Base-by-base conservation (phyloP, 64 coral and sea anemone genomes). In the Porites lutea region DNA sequence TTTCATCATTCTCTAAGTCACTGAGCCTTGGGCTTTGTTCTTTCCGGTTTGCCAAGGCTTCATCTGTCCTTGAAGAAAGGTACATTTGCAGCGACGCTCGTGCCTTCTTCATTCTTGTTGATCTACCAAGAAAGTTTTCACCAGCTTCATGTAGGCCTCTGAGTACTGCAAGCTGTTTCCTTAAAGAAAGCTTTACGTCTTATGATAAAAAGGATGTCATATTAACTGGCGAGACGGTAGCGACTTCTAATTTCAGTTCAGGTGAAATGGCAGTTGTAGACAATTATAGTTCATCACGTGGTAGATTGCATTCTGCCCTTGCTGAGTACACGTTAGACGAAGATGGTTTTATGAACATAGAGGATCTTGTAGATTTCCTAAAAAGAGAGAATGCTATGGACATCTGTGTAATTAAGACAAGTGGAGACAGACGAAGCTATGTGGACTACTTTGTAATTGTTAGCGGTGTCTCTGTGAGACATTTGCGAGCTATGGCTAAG, bases 391-490 rank as follows among this genome's bases (percentile, higher is more conserved):
- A 75, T 52, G 97, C 90, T 2, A 82, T 94, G 37, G 94, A 99
- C 88, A 90, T 99, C 65, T 99, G 94, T 92, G 88, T 96, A 18
- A 94, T 99, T 53, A 65, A 90, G 72, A 92, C 97, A 10, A 88
- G 91, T 51, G 94, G 92, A 55, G 89, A 85, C 44, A 90, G 91
- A 49, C 87, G 77, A 74, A 86, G 69, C 68, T 99, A 99, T 94
- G 97, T 96, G 46, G 97, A 99, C 65, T 99, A 99, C 69, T 96
- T 99, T 74, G 84, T 99, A 18, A 91, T 99, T 60, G 94, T 94
- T 9, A 99, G 94, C 73, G 97, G 97, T 58, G 82, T 90, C 65
- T 94, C 97, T 15, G 78, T 88, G 9, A 83, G 97, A 79, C 97
- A 99, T 93, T 70, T 99, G 14, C 90, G 88, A 50, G 92, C 97